Evolutionary conservation across 1,140 invertebrate genomes (phyloP), one percentile per base, ranked within the genome.

Genomic region (Dysdera silvatica): DNA sequence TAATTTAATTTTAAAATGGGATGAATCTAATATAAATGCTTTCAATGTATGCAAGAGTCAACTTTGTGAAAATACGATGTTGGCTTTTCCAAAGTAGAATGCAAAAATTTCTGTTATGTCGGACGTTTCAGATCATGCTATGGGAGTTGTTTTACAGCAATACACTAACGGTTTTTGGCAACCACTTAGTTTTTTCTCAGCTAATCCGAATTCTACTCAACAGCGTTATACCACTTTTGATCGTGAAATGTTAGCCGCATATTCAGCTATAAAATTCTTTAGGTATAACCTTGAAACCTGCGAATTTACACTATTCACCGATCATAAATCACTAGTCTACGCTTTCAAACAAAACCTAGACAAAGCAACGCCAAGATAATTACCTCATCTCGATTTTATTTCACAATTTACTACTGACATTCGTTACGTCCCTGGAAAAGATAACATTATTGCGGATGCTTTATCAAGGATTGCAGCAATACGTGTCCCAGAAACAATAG

Each of bases 321-420:
- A 76, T 53, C 74, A 74, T 49, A 71, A 71, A 52, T 71, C 69
- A 2, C 57, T 75, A 37, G 68, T 33, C 1, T 68, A 35, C 47
- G 71, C 71, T 10, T 67, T 73, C 35, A 28, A 10, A 20, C 32
- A 54, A n/a, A 33, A 33, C 1, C 5, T 16, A 7, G n/a, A 33
- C 32, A 54, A 35, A 6, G 2, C 7, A 3, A 35, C 51, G 2
- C 32, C 51, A 26, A 16, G 31, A 18, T 18, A 54, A 20, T n/a
- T 54, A 12, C 14, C 67, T 8, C 71, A 78, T 14, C 57, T 78
- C 0, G 70, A 77, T 54, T 74, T 62, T 32, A 75, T 79, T 14
- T 60, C 69, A 0, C 74, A 76, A 65, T 77, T 73, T 55, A 72
- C 72, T 0, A 74, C 72, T 0, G 65, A 75, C 28, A 74, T 78